These are phyloP conservation scores for Operophtera brumata DNA, from an alignment of 2,888 invertebrate genomes.

Conservation along the genomic window DNA sequence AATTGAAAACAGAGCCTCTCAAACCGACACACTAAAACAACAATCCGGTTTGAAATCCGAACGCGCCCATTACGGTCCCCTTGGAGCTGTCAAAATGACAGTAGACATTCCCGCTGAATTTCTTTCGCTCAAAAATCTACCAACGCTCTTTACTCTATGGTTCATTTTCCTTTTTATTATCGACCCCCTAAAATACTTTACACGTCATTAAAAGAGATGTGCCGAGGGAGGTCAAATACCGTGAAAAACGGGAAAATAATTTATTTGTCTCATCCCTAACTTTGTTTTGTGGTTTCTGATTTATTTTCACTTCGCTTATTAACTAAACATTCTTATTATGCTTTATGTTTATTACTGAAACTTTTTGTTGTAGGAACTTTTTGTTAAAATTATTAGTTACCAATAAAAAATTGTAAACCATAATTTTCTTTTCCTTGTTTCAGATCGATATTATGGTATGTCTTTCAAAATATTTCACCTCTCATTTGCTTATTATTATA, in stretches of 20 bases:
- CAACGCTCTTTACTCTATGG: slow-evolving; percentile 27
- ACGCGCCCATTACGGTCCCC: slow-evolving; percentile 58
- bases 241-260: slow-evolving; percentile 71
- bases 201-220: slow-evolving; percentile 64
- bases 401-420: slow-evolving; percentile 1
- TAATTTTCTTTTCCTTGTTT: slow-evolving; percentile 26
- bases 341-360: background rate
- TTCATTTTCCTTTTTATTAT: slow-evolving; percentile 35
- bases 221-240: slow-evolving; percentile 59
- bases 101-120: slow-evolving; percentile 53
- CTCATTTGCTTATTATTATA: background rate
- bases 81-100: slow-evolving; percentile 69
- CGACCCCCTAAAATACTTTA: slow-evolving; percentile 56
- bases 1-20: slow-evolving; percentile 35
- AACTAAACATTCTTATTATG: background rate
- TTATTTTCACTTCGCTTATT: slow-evolving; percentile 10
- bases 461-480: slow-evolving; percentile 10
- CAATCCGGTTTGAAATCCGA: slow-evolving; percentile 64
- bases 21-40: slow-evolving; percentile 48
- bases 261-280: slow-evolving; percentile 22
- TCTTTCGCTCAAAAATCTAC: slow-evolving; percentile 25
- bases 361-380: background rate
- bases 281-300: slow-evolving; percentile 20
- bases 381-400: too few relatives aligned
- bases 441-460: slow-evolving; percentile 28